These are phyloP conservation scores for Clytia hemisphaerica DNA, from an alignment of 30 jellyfish, hydroid and myxozoan genomes.

Conservation along the genomic window DNA sequence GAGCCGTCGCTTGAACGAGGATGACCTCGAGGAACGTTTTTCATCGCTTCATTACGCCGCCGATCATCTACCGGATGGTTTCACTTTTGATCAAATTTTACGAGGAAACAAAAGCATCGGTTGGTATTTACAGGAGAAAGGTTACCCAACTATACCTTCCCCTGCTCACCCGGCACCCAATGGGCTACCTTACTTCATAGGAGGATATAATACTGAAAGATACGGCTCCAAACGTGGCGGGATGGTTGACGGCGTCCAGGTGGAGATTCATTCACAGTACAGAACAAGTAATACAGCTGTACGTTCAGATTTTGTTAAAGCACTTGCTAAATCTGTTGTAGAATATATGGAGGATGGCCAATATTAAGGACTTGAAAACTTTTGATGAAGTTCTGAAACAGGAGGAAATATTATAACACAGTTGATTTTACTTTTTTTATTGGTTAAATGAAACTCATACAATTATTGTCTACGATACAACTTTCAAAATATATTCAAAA, in stretches of 20 bases:
- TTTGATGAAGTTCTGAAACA: too few relatives aligned
- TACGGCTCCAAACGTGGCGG: not conserved
- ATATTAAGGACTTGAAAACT: too few relatives aligned
- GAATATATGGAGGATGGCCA: not conserved
- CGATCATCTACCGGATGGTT: not conserved
- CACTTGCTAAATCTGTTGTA: slow-evolving; percentile 3
- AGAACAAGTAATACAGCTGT: not conserved
- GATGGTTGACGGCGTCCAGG: slow-evolving; percentile 1
- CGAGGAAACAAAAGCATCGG: slow-evolving; percentile 10
- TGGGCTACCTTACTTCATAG: not conserved
- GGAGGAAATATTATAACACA: too few relatives aligned
- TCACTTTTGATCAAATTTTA: not conserved
- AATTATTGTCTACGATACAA: too few relatives aligned
- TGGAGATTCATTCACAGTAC: not conserved
- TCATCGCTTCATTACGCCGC: not conserved
- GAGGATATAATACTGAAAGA: slow-evolving; percentile 1
- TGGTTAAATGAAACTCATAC: too few relatives aligned
- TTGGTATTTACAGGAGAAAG: not conserved
- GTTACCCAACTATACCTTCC: not conserved
- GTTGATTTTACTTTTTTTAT: too few relatives aligned
- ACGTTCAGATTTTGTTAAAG: not conserved
- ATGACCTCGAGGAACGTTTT: not conserved
- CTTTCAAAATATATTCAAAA: too few relatives aligned
- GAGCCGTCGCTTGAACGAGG: not conserved
- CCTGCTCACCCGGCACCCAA: not conserved